phyloP scores from a whole-genome alignment of 2,113 vertebrate genomes.

The Menura novaehollandiae region DNA sequence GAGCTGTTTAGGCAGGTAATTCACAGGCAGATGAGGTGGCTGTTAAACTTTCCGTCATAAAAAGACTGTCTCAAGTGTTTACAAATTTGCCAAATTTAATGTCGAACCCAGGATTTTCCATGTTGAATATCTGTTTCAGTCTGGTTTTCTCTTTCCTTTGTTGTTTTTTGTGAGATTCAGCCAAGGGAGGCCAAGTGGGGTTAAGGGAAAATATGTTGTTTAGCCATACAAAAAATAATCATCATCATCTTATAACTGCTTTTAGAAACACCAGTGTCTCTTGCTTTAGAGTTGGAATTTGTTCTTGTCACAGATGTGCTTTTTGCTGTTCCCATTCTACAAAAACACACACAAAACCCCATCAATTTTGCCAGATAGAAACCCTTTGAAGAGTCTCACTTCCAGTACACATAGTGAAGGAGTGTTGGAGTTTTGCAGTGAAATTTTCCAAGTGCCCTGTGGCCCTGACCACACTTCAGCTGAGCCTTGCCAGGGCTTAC shows the following conservation, averaged over 20 bases:
- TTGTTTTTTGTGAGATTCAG: slow-evolving; percentile 27
- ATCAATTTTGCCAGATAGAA: background rate
- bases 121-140: background rate
- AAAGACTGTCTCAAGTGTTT: background rate
- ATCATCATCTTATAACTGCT: background rate
- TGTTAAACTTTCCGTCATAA: background rate
- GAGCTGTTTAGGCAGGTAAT: background rate
- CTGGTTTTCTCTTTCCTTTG: slow-evolving; percentile 18
- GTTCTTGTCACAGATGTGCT: background rate
- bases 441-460: rapidly evolving
- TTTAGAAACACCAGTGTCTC: background rate
- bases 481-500: background rate
- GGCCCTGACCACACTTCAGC: rapidly evolving
- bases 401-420: rapidly evolving
- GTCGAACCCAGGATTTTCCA: background rate
- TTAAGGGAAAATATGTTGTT: slow-evolving; percentile 63
- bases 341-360: background rate
- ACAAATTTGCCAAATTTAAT: background rate
- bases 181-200: slow-evolving; percentile 43
- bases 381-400: background rate
- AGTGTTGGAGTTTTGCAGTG: background rate
- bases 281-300: background rate
- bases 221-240: slow-evolving; percentile 39
- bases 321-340: background rate
- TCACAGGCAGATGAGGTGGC: background rate